Base-by-base conservation (phyloP, 2,797 vertebrate species). In the Dipus sagitta region DNA sequence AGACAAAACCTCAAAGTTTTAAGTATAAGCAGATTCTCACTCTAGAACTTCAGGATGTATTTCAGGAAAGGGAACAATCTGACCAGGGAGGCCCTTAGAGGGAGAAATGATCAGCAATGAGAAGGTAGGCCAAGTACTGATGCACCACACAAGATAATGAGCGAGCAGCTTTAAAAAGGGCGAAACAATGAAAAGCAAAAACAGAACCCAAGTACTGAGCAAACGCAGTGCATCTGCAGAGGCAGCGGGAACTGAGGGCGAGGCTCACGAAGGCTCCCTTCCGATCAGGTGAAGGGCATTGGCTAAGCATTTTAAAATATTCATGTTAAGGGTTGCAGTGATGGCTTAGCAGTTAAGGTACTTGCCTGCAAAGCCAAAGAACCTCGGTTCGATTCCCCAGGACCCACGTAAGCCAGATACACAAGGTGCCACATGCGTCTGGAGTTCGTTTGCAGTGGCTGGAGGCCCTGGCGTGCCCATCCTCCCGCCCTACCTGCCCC, bases 231-330 rank as follows among this genome's bases (percentile, higher is more conserved):
- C 13, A 12, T 64, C 15, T n/a, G 90, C 71, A 54, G 54, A 85
- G 21, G 34, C 5, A 15, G 32, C 81, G 6, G 47, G 58, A 75
- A 54, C 0, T 26, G 71, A 34, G 72, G 21, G 9, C 1, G 76
- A 88, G 87, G 70, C 2, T 75, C 62, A 93, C 52, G 71, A 80
- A 79, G 85, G 67, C 4, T 34, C 30, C 26, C 15, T 75, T 83
- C 42, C 20, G 92, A 96, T 90, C 84, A 71, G 75, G 34, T 54
- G 91, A 91, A 79, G 68, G 17, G 32, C 42, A 79, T 52, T 52
- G 88, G 94, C 90, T 67, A 83, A 76, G 79, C 64, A 42, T 70
- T 85, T 94, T 58, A 70, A 96, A 95, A 95, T 83, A 80, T 71
- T 94, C 82, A 83, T 24, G 75, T 23, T 76, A 52, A 79, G 94